Evolutionary conservation across 1,140 invertebrate genomes (phyloP), one percentile per base, ranked within the genome.

Genomic region (Leptinotarsa lineolata): DNA sequence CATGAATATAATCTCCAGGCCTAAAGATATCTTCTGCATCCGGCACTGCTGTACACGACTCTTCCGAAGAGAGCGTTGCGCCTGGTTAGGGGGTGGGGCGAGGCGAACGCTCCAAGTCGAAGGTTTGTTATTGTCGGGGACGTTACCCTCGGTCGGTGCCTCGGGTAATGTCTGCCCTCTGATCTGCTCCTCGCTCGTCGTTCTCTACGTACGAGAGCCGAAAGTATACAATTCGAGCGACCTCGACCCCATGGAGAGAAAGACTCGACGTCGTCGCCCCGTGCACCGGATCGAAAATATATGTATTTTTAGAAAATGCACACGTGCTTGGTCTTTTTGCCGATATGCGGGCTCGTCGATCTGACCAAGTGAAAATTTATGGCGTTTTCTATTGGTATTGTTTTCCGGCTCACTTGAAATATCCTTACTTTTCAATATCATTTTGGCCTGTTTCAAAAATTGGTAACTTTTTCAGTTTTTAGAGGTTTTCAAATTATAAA

Each of bases 101-200:
- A 54, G 48, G 48, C 48, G 15, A 54, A 54, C 48, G 13, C n/a
- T 54, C 48, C 13, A 54, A 54, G 48, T 54, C 1, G 45, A 68
- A 21, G 20, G 45, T 68, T 68, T 68, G 76, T 77, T 77, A 74
- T 74, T 74, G 72, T 76, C 72, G 70, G 74, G 76, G 72, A 72
- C 76, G 70, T 77, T 79, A 76, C 70, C 74, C 76, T 68, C 71
- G 58, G 71, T 45, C 48, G 54, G 59, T 66, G 78, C 78, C 78
- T 75, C 74, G 68, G 76, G 78, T 72, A 71, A 70, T 74, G 78
- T 79, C 78, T 79, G 78, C 74, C 78, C 78, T 73, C 73, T 70
- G 67, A 70, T 45, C 46, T 72, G 75, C 72, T 30, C 24, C 72
- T n/a, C n/a, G 46, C 48, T 54, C 48, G 4, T 12, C 15, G n/a